Conservation (phyloP, 2,888 invertebrate genomes). For the Coleophora deauratella region DNA sequence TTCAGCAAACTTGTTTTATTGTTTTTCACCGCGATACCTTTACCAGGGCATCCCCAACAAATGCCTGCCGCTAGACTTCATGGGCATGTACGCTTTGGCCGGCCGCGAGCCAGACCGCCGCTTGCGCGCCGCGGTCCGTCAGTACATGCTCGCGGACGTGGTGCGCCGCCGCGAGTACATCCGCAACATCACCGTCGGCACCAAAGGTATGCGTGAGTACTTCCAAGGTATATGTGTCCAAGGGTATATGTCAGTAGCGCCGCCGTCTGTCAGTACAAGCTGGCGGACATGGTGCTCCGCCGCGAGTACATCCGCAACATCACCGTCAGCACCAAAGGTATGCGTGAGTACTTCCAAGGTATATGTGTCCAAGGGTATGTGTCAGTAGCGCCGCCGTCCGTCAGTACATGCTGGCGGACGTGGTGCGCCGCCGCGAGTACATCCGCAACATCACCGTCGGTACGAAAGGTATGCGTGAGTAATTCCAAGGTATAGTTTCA, state of each 20-base stretch:
- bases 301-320: slow-evolving; percentile 93
- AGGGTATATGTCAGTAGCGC: slow-evolving; percentile 28
- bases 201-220: slow-evolving; percentile 53
- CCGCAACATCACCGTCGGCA: slow-evolving; percentile 84
- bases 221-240: background rate
- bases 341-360: background rate
- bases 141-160: slow-evolving; percentile 92
- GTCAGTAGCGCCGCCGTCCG: slow-evolving; percentile 69
- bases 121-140: slow-evolving; percentile 78
- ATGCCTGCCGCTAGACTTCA: slow-evolving; percentile 95
- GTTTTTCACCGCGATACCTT: background rate
- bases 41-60: slow-evolving; percentile 86
- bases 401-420: slow-evolving; percentile 90
- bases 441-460: slow-evolving; percentile 87
- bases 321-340: slow-evolving; percentile 78
- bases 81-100: slow-evolving; percentile 94
- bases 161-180: slow-evolving; percentile 93
- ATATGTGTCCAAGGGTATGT: background rate
- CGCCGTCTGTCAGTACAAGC: slow-evolving; percentile 85
- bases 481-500: background rate
- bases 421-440: slow-evolving; percentile 92
- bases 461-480: slow-evolving; percentile 57
- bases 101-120: slow-evolving; percentile 91
- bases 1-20: too few species aligned
- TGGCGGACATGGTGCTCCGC: slow-evolving; percentile 90